Conservation (phyloP, 2,113 vertebrate species). For the Scolopax mira region DNA sequence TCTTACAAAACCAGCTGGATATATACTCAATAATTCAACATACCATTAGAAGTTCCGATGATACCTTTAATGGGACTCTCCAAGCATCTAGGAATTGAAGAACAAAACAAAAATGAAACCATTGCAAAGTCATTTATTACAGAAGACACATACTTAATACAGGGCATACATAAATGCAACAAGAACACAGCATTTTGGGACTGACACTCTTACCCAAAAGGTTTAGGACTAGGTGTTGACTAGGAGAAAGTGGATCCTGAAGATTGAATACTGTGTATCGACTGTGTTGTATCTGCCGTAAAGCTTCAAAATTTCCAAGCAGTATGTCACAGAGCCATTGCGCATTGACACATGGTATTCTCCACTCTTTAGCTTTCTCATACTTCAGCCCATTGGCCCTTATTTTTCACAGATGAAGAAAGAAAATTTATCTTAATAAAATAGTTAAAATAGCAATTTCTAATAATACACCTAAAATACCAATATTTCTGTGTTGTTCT, state of each 20-base stretch:
- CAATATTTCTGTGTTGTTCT: neutral
- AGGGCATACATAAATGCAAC: neutral
- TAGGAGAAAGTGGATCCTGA: constrained; percentile 87
- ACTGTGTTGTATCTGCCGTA: constrained; percentile 88
- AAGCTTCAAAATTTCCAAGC: constrained; percentile 90
- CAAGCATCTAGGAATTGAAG: constrained; percentile 81
- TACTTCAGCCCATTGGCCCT: constrained; percentile 92
- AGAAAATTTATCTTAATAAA: neutral
- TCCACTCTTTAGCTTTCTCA: constrained; percentile 96
- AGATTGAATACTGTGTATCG: constrained; percentile 86
- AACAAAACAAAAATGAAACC: neutral
- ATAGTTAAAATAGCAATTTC: neutral
- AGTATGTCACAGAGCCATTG: constrained; percentile 96
- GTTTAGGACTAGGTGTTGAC: constrained; percentile 84
- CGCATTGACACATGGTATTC: constrained; percentile 94
- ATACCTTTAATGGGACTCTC: constrained; percentile 90
- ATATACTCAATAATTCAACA: constrained; percentile 13
- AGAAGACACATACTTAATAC: neutral
- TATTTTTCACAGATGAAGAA: neutral
- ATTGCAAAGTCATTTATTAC: accelerated
- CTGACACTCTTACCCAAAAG: constrained; percentile 79
- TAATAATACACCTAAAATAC: neutral
- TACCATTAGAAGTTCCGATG: constrained; percentile 88
- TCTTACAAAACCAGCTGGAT: neutral
- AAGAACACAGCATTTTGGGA: neutral